Base-by-base conservation (phyloP, 2,113 vertebrate species). In the Heliornis fulica region DNA sequence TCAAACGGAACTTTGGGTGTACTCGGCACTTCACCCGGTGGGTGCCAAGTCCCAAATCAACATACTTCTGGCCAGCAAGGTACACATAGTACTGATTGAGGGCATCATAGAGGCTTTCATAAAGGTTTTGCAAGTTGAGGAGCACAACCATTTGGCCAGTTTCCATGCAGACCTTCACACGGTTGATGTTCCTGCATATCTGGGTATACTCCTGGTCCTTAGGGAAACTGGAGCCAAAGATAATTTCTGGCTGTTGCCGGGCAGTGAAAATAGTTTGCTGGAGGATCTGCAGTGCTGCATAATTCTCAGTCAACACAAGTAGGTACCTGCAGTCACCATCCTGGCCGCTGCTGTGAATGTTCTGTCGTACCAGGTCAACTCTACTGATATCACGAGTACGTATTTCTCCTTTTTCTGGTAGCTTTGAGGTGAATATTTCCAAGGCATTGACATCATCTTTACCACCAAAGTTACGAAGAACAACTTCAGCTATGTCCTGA, bases 101-200 rank as follows among this genome's bases (percentile, higher is more conserved):
- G 4, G 99, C 99, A 12, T 99, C 99, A 0, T 99, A 99, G 28
- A 99, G 98, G 96, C 99, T 99, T 98, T 99, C 99, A 1, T 99
- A 99, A 15, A 99, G 98, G 95, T 98, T 99, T 53, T 99, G 99
- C 93, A 99, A 96, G 96, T 99, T 99, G 48, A 99, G 98, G 10
- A 99, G 99, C 60, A 99, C 98, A 23, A 99, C 98, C 63, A 91
- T 99, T 94, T 98, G 98, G 60, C 99, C 99, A 0, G 99, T 99
- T 94, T 99, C 99, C 99, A 99, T 99, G 97, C 99, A 99, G 75
- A 99, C 97, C 96, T 99, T 99, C 41, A 99, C 98, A 32, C 99
- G 98, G 96, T 99, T 99, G 97, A 99, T 99, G 96, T 99, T 99
- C 63, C 98, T 97, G 97, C 99, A 99, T 90, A 99, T 98, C 77